Evolutionary conservation across 2,797 vertebrate species (phyloP), one percentile per base, ranked within the genome.

Genomic region (Lepus townsendii): DNA sequence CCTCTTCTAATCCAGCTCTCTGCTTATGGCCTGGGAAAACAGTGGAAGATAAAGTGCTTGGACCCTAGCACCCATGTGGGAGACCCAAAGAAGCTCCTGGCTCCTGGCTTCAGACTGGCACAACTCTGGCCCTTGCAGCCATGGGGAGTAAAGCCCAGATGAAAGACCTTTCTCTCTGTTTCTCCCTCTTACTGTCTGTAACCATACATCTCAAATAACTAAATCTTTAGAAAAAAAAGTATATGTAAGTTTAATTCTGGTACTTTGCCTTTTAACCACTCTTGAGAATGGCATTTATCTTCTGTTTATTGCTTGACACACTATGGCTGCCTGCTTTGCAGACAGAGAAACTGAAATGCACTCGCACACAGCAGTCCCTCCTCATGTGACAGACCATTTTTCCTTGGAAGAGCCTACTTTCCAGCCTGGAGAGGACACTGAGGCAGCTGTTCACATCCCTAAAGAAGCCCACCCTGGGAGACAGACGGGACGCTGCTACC

Each of bases 241-340:
- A 57, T 17, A 57, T 16, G 54, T 66, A 75, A 75, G 57, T 47
- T 95, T 62, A 42, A 60, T 95, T 83, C 78, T 42, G 27, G 24
- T 35, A 76, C 35, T 69, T 85, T 47, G 72, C 42, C 38, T 80
- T 85, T 22, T 26, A 22, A 62, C 84, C 54, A 24, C 38, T 83
- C 77, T 88, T 83, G 42, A 91, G 88, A 79, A 68, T 63, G 66
- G 78, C 12, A 60, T 26, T 4, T 30, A 57, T 68, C 78, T 84
- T 79, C 32, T 20, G 3, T 47, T 87, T 69, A 24, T 20, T 38
- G 27, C 57, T 38, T 83, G 65, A 86, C 60, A 62, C 7, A 26
- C 50, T 75, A 42, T 24, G 26, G 85, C 14, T 76, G 92, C n/a
- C 69, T 71, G 16, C 50, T 69, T 30, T 90, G 42, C 30, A 96